Evolutionary conservation across 2,797 vertebrate species (phyloP).

Genomic region (Falco novaeseelandiae): DNA sequence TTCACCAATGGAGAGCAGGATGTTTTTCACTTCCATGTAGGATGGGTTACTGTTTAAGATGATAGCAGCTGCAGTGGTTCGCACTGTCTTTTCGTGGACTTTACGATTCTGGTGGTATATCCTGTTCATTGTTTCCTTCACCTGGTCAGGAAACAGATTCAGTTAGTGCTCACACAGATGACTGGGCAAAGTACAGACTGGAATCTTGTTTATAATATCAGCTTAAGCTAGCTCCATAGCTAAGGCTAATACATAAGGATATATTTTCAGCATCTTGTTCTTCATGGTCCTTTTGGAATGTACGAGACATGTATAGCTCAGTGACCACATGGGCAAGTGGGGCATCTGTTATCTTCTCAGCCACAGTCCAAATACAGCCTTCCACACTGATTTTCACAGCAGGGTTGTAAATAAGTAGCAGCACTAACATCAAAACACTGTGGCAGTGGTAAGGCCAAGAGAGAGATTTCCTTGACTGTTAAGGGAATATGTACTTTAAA

Average conservation of each 20-base stretch:
- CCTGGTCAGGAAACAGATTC: constrained; percentile 77
- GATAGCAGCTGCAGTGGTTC: constrained; percentile 88
- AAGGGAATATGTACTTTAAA: background rate
- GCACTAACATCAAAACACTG: background rate
- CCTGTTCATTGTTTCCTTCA: constrained; percentile 90
- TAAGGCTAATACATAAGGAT: constrained; percentile 17
- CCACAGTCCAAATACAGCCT: background rate
- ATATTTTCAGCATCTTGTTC: constrained; percentile 45
- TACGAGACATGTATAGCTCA: background rate
- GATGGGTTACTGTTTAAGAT: constrained; percentile 90
- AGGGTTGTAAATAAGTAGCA: background rate
- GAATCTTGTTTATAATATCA: constrained; percentile 45
- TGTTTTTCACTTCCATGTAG: constrained; percentile 92
- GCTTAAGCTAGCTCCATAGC: constrained; percentile 23
- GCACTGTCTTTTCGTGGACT: constrained; percentile 91
- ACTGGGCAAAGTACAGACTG: constrained; percentile 1
- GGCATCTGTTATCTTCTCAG: constrained; percentile 17
- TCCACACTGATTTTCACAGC: background rate
- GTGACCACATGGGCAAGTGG: background rate
- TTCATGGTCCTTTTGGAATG: constrained; percentile 39
- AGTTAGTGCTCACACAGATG: background rate
- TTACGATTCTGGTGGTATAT: constrained; percentile 94
- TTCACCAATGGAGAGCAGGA: constrained; percentile 93
- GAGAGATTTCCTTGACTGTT: background rate
- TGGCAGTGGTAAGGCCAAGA: background rate